Percentiles rank a stretch among this genome's conserved stretches.
phyloP scores from a whole-genome alignment of 1,140 invertebrate species.

The Procambarus clarkii region DNA sequence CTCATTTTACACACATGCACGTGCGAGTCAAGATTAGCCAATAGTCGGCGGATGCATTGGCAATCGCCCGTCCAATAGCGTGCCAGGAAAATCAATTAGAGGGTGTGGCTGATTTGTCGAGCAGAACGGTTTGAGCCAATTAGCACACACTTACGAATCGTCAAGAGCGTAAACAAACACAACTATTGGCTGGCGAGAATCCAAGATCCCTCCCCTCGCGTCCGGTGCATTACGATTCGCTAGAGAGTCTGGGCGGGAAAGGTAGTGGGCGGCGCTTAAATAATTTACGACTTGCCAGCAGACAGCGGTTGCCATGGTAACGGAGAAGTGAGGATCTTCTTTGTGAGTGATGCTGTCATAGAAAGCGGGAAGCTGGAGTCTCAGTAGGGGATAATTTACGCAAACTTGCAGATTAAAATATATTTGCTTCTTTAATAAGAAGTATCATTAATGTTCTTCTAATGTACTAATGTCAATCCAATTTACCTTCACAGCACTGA shows the following conservation, averaged over 20 bases:
- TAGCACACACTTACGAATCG: neutral
- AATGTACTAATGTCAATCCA: no score
- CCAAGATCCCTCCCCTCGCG: neutral
- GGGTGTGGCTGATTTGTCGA: neutral
- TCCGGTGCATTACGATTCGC: neutral
- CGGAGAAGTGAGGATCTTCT: neutral
- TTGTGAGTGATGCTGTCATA: neutral
- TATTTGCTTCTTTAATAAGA: no score
- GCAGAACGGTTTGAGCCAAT: neutral
- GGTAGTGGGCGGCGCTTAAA: neutral
- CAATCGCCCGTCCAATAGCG: slow-evolving; percentile 18
- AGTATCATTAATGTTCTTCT: no score
- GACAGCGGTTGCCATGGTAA: slow-evolving; percentile 39
- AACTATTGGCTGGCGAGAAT: slow-evolving; percentile 4
- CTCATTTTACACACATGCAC: slow-evolving; percentile 36
- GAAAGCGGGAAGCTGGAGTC: slow-evolving; percentile 28
- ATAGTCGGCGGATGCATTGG: neutral
- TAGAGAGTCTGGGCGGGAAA: neutral
- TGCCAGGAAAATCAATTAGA: neutral
- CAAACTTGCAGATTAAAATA: no score
- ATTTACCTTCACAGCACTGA: no score
- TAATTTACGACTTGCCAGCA: slow-evolving; percentile 13
- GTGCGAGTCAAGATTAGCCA: slow-evolving; percentile 7
- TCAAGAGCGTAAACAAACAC: slow-evolving; percentile 32
- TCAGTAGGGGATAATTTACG: neutral